Evolutionary conservation across 1,140 invertebrate species (phyloP), one percentile per base, ranked within the genome.

Genomic region (Pseudomyrmex cubaensis): DNA sequence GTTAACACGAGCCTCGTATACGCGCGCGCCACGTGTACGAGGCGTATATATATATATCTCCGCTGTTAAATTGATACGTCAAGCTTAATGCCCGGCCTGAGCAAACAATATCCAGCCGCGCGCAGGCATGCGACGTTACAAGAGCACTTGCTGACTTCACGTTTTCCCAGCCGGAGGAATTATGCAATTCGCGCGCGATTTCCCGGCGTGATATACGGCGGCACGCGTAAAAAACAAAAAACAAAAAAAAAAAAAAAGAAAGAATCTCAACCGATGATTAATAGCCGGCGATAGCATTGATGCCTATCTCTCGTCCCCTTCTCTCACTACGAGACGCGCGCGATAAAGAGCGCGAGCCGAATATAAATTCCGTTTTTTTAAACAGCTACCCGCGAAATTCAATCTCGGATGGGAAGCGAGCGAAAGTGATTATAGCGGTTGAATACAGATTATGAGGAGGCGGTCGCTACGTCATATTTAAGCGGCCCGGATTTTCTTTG

Each of bases 281-380:
- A 88, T 88, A 83, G 44, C 25, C 35, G 7, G 2, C 35, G 35
- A 17, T 56, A 84, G 46, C 62, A 84, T 78, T 84, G 70, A 87
- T 88, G 72, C 59, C 73, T 76, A 76, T 87, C 63, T 44, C 22
- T 22, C 12, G 46, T 4, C 5, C 5, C 35, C 35, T 35, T 35
- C 35, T 35, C 5, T 35, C 35, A 35, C 35, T 35, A 5, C 5
- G 35, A 35, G 35, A 35, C 35, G 35, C 35, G 35, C 17, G 64
- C 7, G 17, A 35, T 22, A 78, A 56, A 62, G 35, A 7, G 35
- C 48, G 25, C 13, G 20, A 52, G 52, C 48, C 66, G 85, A 84
- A 88, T 84, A 87, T 87, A 84, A 82, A 88, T 88, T 76, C 57
- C 57, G 59, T 54, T 59, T 54, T 54, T 63, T 87, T 82, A 54